phyloP scores from a whole-genome alignment of 2,888 invertebrate species.

The Cataglyphis livida region DNA sequence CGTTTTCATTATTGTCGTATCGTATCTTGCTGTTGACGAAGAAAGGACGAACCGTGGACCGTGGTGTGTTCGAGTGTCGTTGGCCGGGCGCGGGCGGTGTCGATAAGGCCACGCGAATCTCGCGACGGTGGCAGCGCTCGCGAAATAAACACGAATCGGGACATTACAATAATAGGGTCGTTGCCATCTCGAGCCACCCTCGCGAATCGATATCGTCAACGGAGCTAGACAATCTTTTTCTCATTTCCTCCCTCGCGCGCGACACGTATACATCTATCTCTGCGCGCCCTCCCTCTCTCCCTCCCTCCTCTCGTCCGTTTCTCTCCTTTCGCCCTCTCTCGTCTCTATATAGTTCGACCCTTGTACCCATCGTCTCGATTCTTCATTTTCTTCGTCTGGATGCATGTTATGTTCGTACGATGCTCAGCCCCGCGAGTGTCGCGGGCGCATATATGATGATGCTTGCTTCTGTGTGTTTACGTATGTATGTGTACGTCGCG shows the following conservation, averaged over 20 bases:
- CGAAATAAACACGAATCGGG: conserved; percentile 4
- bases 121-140: conserved; percentile 10
- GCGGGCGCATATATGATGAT: conserved; percentile 13
- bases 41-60: background rate
- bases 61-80: conserved; percentile 68
- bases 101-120: conserved; percentile 63
- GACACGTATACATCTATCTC: conserved; percentile 19
- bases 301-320: background rate
- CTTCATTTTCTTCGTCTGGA: conserved; percentile 51
- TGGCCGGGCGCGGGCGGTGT: conserved; percentile 74
- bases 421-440: conserved; percentile 37
- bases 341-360: conserved; percentile 19
- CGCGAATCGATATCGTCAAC: conserved; percentile 77
- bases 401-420: conserved; percentile 35
- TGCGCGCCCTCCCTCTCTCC: background rate
- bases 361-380: conserved; percentile 43
- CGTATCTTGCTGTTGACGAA: background rate
- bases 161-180: conserved; percentile 77
- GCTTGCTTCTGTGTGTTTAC: conserved; percentile 32
- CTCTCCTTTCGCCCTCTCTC: conserved; percentile 47
- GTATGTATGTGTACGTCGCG: conserved; percentile 27
- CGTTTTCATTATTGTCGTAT: background rate
- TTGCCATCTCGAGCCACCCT: conserved; percentile 82
- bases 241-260: conserved; percentile 39
- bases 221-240: conserved; percentile 48